Evolutionary conservation across 2,113 vertebrate genomes (phyloP), one percentile per base, ranked within the genome.

Genomic region (Hippocampus barbouri): DNA sequence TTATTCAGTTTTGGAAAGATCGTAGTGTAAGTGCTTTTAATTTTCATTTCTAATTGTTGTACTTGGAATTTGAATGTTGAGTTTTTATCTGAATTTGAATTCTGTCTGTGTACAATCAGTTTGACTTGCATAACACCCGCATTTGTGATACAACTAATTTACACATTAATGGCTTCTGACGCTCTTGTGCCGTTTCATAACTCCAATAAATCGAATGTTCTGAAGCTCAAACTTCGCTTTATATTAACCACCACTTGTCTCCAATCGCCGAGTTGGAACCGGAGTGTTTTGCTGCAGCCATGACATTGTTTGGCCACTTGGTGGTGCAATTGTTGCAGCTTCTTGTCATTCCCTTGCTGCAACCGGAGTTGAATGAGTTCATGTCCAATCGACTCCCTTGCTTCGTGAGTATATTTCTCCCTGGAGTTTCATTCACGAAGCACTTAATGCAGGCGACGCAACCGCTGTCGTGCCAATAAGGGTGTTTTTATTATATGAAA

Each of bases 321-420:
- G 78, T 89, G 91, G 89, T 6, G 63, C 57, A 68, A 66, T 81
- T 69, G 70, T 3, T 34, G 64, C 70, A 71, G 14, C 66, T n/a
- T 71, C 72, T 25, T 2, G 2, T 11, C 11, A 25, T 27, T 38
- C 60, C 23, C 23, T 60, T 40, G 15, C 9, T 49, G 74, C 71
- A 71, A 79, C 9, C 79, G 75, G 86, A 85, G 88, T 88, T 88
- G 84, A 89, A 0, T 70, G 86, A 68, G 90, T 91, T 91, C 85
- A 82, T 84, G 81, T 77, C 74, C 76, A 84, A 87, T 84, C 34
- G 83, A 85, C 73, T 83, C 65, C 66, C 76, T 77, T 75, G 76
- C 79, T 75, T 21, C 45, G 68, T 27, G 41, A 47, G 43, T 47
- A 16, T 54, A 61, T 80, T 77, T 78, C 40, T 76, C 70, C 51